Base-by-base conservation (phyloP, 37 sponge, comb jelly and placozoan species). In the Halichondria panicea region DNA sequence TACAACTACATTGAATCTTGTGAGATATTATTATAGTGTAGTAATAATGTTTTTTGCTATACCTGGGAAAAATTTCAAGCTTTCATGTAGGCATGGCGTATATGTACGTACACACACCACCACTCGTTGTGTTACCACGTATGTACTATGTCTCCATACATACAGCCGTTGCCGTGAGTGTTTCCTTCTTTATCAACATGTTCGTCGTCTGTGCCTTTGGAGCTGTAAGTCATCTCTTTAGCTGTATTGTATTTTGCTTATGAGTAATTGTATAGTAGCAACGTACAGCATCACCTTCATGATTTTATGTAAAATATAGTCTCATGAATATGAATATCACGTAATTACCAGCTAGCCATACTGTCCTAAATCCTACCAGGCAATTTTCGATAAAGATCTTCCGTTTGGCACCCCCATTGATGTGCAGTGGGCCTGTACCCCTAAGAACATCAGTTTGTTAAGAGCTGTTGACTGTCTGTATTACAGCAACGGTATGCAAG, bases 191-290 rank as follows among this genome's bases (percentile, higher is more conserved):
- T 62, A 84, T 93, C 82, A 97, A 97, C 43, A 44, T 97, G 48
- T 97, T 97, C 71, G 94, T 97, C 30, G 78, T 97, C 43, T 81
- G 88, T 61, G 97, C 93, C 0, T 97, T 97, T 91, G 97, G 88
- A 50, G 86, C 84, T n/a, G 94, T 85, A 68, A 72, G 83, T 81
- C 6, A 0, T 24, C 46, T 15, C 38, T 8, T 37, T 65, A n/a
- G n/a, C n/a, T 33, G 9, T 12, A 37, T 28, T n/a, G n/a, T n/a
- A n/a, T n/a, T n/a, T n/a, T n/a, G n/a, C n/a, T n/a, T n/a, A n/a
- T n/a, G n/a, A n/a, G n/a, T n/a, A n/a, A n/a, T n/a, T n/a, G n/a
- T n/a, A n/a, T n/a, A n/a, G n/a, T n/a, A n/a, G n/a, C n/a, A n/a
- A n/a, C n/a, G n/a, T n/a, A n/a, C n/a, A n/a, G n/a, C n/a, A n/a